Base-by-base conservation (phyloP, 1,140 invertebrate species). In the Dreissena polymorpha region DNA sequence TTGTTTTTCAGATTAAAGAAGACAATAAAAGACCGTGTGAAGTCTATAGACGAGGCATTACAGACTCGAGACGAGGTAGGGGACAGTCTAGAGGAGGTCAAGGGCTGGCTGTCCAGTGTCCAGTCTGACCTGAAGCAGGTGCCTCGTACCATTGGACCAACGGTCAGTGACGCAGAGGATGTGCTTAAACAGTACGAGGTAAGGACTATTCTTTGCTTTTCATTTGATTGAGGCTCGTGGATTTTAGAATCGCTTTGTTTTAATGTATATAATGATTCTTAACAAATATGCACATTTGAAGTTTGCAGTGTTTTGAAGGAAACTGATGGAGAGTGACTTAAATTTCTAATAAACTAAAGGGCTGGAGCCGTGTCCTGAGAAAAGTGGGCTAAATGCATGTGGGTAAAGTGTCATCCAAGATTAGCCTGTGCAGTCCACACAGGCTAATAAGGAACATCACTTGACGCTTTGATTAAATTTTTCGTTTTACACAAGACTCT, bases 111-210 rank as follows among this genome's bases (percentile, higher is more conserved):
- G 23, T 64, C 79, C 6, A 60, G 70, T 70, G 95, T 98, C 29
- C 96, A 98, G 90, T 95, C 95, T 73, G 96, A 97, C 90, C 92
- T 98, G 0, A 96, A 97, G 86, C 95, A 96, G n/a, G 53, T 86
- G 69, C 92, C 98, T 0, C 97, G 96, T 88, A 96, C 97, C 0
- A 95, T 98, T 74, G 97, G 97, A 18, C 95, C 95, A 7, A 95
- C 95, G 39, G 86, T 92, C 12, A 85, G 92, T 73, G 93, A 93
- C 86, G 92, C 90, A 27, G 88, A 91, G 71, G 72, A 77, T 16
- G 50, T 86, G 1, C 73, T 92, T 6, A 74, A 88, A 51, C 82
- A 83, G 55, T 92, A 86, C 79, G 88, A 93, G 88, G 92, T 90
- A 57, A 75, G 53, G 12, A n/a, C 21, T 60, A 10, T 3, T 23